phyloP scores from a whole-genome alignment of 35 echinoderm and acorn worm species.

The Lytechinus pictus region DNA sequence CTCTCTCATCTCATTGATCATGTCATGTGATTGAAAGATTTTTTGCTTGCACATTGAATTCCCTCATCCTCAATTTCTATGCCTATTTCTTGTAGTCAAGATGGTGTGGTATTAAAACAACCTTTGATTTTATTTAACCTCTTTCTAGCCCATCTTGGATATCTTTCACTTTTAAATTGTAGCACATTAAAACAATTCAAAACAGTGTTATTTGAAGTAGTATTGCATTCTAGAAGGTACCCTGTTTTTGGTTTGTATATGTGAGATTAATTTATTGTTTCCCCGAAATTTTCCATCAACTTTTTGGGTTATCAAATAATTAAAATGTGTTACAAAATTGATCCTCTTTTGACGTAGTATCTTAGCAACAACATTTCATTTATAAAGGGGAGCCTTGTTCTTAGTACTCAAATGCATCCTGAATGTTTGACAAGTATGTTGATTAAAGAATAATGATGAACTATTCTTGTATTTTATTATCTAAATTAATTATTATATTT shows the following conservation, averaged over 20 bases:
- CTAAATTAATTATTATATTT: slow-evolving; percentile 4
- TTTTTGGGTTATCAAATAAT: too few relatives aligned
- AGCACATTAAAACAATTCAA: not conserved
- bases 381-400: too few relatives aligned
- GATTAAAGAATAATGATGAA: not conserved
- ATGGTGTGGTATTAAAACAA: not conserved
- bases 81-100: not conserved
- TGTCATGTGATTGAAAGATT: not conserved
- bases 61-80: not conserved
- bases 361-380: too few relatives aligned
- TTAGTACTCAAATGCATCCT: not conserved
- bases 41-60: not conserved
- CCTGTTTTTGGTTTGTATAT: too few relatives aligned
- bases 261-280: too few relatives aligned
- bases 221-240: too few relatives aligned
- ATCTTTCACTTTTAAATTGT: not conserved
- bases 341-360: too few relatives aligned
- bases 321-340: too few relatives aligned
- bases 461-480: not conserved
- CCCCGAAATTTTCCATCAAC: too few relatives aligned
- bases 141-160: not conserved
- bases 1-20: not conserved
- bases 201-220: too few relatives aligned
- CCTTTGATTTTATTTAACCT: not conserved
- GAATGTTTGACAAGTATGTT: not conserved